phyloP scores from a whole-genome alignment of 2,797 vertebrate species.

The Crenichthys baileyi region DNA sequence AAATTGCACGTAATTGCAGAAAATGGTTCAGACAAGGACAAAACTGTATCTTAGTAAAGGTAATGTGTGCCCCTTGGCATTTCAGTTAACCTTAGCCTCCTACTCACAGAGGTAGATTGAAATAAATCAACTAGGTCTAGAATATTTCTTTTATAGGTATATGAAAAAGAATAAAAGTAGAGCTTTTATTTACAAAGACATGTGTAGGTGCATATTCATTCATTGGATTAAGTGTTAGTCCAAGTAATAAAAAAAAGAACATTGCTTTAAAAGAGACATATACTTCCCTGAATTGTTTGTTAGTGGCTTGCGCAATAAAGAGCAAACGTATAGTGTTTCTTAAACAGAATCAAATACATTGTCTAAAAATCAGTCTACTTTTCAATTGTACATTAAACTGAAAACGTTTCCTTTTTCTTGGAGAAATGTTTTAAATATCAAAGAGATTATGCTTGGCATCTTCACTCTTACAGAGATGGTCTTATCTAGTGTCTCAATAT shows the following conservation, averaged over 20 bases:
- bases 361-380: neutral
- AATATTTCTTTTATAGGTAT: conserved; percentile 49
- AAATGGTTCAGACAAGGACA: conserved; percentile 35
- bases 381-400: conserved; percentile 8
- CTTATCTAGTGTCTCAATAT: conserved; percentile 12
- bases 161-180: conserved; percentile 42
- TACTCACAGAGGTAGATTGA: conserved; percentile 50
- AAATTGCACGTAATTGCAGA: conserved; percentile 60
- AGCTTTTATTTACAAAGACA: conserved; percentile 10
- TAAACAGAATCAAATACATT: conserved; percentile 1
- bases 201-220: conserved; percentile 16
- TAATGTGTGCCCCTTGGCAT: conserved; percentile 59
- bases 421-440: conserved; percentile 30
- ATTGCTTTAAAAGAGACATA: neutral
- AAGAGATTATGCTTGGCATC: conserved; percentile 6
- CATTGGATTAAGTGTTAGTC: conserved; percentile 10
- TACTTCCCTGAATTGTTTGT: conserved; percentile 9
- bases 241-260: neutral
- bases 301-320: neutral
- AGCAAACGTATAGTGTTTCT: conserved; percentile 1
- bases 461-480: conserved; percentile 2
- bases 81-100: conserved; percentile 58
- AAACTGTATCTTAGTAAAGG: conserved; percentile 48
- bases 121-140: conserved; percentile 48
- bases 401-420: conserved; percentile 28